phyloP scores from a whole-genome alignment of 2,888 invertebrate genomes.

The Drymonia ruficornis region DNA sequence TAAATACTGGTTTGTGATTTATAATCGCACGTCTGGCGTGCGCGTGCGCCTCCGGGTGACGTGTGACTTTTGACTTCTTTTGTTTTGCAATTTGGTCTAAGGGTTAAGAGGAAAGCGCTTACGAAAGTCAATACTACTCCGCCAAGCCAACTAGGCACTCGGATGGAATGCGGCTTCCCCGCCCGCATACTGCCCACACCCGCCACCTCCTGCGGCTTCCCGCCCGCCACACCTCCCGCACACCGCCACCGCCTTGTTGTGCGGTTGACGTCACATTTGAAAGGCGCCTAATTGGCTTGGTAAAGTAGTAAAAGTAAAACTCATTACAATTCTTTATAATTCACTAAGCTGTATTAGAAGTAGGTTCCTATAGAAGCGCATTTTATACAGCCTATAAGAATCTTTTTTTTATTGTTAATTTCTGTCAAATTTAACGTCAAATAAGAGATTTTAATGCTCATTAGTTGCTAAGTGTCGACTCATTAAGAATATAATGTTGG shows the following conservation, averaged over 20 bases:
- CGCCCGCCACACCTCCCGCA: too few relatives aligned
- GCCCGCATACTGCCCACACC: too few relatives aligned
- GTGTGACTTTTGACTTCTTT: conserved; percentile 69
- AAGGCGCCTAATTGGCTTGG: too few relatives aligned
- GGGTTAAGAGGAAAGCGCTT: conserved; percentile 22
- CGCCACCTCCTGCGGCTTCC: too few relatives aligned
- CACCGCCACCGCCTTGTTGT: too few relatives aligned
- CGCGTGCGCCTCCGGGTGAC: conserved; percentile 63
- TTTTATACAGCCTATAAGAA: not conserved
- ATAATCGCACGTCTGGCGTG: conserved; percentile 44
- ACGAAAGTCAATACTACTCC: not conserved
- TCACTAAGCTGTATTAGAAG: too few relatives aligned
- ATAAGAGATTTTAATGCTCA: not conserved
- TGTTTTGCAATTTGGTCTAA: conserved; percentile 49
- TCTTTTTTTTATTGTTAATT: not conserved
- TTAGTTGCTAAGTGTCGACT: not conserved
- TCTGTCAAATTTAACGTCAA: not conserved
- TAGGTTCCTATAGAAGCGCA: too few relatives aligned
- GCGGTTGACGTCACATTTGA: too few relatives aligned
- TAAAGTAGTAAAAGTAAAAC: too few relatives aligned
- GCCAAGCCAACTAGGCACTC: too few relatives aligned
- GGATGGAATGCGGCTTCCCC: too few relatives aligned
- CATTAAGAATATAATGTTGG: not conserved
- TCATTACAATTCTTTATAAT: too few relatives aligned
- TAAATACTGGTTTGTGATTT: conserved; percentile 26